Conservation (phyloP, 30 jellyfish, hydroid and myxozoan genomes). For the Sanderia malayensis region DNA sequence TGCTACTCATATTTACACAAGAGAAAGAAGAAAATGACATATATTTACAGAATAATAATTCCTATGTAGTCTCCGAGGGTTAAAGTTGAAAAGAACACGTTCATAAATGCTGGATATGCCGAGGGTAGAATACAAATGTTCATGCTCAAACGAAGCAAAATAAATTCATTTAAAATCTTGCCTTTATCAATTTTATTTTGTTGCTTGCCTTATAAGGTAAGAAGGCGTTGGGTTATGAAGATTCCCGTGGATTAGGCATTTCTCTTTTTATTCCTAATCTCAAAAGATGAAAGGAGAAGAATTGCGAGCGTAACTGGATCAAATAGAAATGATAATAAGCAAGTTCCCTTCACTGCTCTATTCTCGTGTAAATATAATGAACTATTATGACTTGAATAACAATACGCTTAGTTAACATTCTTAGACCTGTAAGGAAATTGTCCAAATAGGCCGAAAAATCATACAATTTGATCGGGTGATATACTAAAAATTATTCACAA, state of each 20-base stretch:
- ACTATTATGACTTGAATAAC: background rate
- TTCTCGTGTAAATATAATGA: background rate
- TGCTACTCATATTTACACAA: conserved; percentile 67
- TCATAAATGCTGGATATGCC: background rate
- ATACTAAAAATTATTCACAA: no score
- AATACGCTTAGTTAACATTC: background rate
- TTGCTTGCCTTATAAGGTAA: conserved; percentile 53
- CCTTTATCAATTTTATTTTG: conserved; percentile 18
- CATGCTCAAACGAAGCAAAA: conserved; percentile 5
- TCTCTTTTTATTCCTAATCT: background rate
- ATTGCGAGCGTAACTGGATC: background rate
- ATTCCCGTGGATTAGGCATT: conserved; percentile 20
- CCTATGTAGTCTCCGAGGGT: conserved; percentile 5
- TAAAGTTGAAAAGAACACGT: background rate
- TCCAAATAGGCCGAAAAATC: no score
- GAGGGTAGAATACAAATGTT: conserved; percentile 53
- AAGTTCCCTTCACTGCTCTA: background rate
- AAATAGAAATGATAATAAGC: background rate
- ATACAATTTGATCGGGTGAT: no score
- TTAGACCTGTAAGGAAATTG: no score
- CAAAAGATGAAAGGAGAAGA: background rate
- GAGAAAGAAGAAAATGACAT: conserved; percentile 22
- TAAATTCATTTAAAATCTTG: conserved; percentile 16
- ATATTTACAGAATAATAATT: background rate
- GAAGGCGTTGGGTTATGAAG: conserved; percentile 40